phyloP scores from a whole-genome alignment of 37 sponge, comb jelly and placozoan genomes.

The Oopsacas minuta region DNA sequence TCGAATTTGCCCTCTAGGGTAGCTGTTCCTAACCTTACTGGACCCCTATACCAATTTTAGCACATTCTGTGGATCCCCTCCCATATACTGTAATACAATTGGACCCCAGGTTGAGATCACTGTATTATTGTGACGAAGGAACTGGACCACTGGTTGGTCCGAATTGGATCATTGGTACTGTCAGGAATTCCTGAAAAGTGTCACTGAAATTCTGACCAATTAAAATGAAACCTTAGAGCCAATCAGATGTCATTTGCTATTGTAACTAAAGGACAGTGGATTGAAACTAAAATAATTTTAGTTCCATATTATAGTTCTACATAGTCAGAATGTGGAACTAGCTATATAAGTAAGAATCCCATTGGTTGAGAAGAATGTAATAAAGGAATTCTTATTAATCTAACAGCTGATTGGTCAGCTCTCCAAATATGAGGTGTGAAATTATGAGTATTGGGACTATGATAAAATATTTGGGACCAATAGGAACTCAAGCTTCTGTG shows the following conservation, averaged over 20 bases:
- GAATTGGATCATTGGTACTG: too few relatives aligned
- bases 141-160: too few relatives aligned
- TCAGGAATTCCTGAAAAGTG: too few relatives aligned
- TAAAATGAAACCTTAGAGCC: background rate
- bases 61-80: too few relatives aligned
- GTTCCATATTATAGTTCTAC: background rate
- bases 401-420: background rate
- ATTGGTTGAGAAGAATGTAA: background rate
- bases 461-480: background rate
- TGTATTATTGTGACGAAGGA: too few relatives aligned
- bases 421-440: background rate
- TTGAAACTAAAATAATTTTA: background rate
- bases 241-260: background rate
- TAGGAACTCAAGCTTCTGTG: too few relatives aligned
- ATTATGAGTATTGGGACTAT: background rate
- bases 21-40: too few relatives aligned
- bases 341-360: background rate
- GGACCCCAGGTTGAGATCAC: too few relatives aligned
- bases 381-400: background rate
- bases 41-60: too few relatives aligned
- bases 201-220: too few relatives aligned
- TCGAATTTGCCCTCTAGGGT: too few relatives aligned
- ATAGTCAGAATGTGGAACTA: background rate
- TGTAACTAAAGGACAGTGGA: background rate
- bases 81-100: too few relatives aligned